Percentiles rank a stretch among this genome's conserved stretches.
These are phyloP conservation scores for Tragelaphus strepsiceros DNA, from an alignment of 2,113 vertebrate species.

Conservation along the genomic window DNA sequence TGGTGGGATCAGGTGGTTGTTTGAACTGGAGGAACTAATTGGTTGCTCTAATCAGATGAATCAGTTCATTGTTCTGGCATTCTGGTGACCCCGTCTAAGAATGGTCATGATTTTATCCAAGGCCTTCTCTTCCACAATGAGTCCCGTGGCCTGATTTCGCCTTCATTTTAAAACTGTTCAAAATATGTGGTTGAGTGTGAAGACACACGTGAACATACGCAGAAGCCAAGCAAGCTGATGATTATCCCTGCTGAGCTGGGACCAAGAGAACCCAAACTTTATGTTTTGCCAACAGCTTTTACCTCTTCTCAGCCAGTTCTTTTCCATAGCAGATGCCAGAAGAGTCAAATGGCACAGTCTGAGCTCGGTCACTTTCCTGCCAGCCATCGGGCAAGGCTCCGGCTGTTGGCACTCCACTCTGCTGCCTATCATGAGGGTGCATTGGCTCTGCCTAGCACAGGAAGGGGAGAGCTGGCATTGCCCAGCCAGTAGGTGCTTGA, in stretches of 20 bases:
- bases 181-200: not conserved
- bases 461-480: not conserved
- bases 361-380: constrained; percentile 45
- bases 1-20: constrained; percentile 25
- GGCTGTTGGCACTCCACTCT: not conserved
- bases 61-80: constrained; percentile 31
- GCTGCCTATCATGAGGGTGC: not conserved
- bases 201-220: not conserved
- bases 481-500: not conserved
- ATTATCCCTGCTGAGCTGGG: not conserved
- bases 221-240: not conserved
- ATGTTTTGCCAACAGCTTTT: not conserved
- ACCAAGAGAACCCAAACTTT: constrained; percentile 1
- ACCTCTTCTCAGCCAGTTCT: not conserved
- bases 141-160: not conserved
- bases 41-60: constrained; percentile 37
- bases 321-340: not conserved
- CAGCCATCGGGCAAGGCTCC: constrained; percentile 17
- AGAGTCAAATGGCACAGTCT: constrained; percentile 15
- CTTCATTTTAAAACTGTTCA: not conserved
- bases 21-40: constrained; percentile 24
- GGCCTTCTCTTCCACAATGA: not conserved
- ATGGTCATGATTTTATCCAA: not conserved
- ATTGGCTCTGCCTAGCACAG: not conserved
- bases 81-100: not conserved